Conservation (phyloP, 2,797 vertebrate genomes). For the Characodon lateralis region DNA sequence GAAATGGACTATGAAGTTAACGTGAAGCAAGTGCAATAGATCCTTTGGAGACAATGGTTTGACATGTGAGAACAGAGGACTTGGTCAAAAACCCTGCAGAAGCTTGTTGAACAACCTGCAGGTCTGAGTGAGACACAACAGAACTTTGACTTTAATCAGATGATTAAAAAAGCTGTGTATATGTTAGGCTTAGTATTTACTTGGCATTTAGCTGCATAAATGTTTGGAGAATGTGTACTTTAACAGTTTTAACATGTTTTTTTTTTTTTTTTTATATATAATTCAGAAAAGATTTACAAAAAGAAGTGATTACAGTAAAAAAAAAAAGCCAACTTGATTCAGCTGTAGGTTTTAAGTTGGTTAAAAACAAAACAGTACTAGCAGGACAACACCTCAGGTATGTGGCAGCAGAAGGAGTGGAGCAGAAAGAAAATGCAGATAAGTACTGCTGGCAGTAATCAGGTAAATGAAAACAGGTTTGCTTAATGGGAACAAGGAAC, state of each 20-base stretch:
- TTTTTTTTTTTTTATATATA: neutral
- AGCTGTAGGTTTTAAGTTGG: neutral
- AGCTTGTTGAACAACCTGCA: no score
- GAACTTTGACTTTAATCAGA: no score
- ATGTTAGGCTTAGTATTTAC: neutral
- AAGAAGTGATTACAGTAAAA: neutral
- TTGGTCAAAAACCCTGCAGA: no score
- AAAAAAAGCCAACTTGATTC: neutral
- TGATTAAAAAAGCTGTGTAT: neutral
- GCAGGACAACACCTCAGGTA: neutral
- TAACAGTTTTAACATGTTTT: neutral
- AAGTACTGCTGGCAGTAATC: conserved; percentile 1
- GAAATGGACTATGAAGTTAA: neutral
- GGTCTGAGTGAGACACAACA: no score
- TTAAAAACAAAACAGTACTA: neutral
- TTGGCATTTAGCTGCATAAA: neutral
- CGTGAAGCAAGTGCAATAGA: neutral
- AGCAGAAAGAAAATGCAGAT: neutral
- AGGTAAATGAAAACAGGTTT: conserved; percentile 2
- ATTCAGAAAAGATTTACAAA: neutral
- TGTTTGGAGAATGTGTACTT: neutral
- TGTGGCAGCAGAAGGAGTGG: neutral
- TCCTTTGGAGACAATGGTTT: neutral
- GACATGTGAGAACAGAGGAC: neutral
- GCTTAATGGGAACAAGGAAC: neutral